These are phyloP conservation scores for Leptinotarsa texana DNA, from an alignment of 1,140 invertebrate species.

Conservation along the genomic window DNA sequence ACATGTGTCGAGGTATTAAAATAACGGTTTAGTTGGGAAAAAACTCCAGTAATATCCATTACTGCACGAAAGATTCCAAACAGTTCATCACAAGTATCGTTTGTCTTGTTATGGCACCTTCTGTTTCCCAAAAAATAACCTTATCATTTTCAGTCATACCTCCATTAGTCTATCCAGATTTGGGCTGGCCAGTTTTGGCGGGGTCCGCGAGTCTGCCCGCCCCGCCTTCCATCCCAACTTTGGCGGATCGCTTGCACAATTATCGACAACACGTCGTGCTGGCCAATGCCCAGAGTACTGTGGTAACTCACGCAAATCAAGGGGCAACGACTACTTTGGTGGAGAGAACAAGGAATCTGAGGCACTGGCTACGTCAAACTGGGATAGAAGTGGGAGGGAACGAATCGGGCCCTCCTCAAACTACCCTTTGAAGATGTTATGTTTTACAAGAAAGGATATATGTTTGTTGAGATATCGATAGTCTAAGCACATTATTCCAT, in stretches of 20 bases:
- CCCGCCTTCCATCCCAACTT: conserved; percentile 58
- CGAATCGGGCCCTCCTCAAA: conserved; percentile 44
- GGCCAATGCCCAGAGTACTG: conserved; percentile 54
- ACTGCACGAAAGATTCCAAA: too few species aligned
- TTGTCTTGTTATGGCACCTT: too few species aligned
- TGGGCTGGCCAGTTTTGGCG: conserved; percentile 62
- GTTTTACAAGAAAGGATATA: background rate
- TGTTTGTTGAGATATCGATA: conserved; percentile 10
- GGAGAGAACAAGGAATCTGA: conserved; percentile 66
- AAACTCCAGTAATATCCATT: too few species aligned
- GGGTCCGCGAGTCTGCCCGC: conserved; percentile 44
- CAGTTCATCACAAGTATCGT: too few species aligned
- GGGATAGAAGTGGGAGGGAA: conserved; percentile 45
- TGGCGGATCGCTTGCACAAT: conserved; percentile 59
- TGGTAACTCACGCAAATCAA: conserved; percentile 56
- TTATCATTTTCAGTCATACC: conserved; percentile 53
- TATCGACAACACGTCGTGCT: conserved; percentile 57
- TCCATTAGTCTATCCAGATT: conserved; percentile 63
- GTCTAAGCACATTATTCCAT: background rate
- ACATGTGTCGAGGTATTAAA: too few species aligned
- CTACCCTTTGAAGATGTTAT: conserved; percentile 46
- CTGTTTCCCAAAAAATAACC: background rate
- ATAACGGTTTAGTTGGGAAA: too few species aligned
- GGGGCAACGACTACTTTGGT: conserved; percentile 63
- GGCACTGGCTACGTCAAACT: conserved; percentile 67